These are phyloP conservation scores for Aleadryas rufinucha DNA, from an alignment of 2,113 vertebrate species.

Conservation along the genomic window DNA sequence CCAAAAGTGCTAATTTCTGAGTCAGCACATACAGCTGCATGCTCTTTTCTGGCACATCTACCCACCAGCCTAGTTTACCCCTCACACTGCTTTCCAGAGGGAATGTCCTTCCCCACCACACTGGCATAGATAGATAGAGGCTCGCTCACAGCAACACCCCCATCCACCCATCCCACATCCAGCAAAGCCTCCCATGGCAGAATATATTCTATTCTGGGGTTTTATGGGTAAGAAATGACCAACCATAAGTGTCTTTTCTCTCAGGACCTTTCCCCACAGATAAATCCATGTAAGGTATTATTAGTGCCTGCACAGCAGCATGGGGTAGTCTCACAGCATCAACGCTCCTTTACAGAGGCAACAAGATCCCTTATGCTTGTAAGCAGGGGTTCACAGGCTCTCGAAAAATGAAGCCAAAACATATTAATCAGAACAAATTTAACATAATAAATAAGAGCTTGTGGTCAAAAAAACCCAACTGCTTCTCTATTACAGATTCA, in stretches of 20 bases:
- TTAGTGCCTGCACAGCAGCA: neutral
- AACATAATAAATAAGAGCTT: neutral
- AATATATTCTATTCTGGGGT: neutral
- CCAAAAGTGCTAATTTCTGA: neutral
- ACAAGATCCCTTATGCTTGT: neutral
- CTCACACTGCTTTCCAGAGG: neutral
- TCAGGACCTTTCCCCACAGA: neutral
- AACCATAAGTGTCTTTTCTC: neutral
- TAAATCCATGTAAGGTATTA: neutral
- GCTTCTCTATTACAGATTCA: neutral
- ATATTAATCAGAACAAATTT: neutral
- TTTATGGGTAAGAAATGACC: neutral
- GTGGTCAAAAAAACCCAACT: neutral
- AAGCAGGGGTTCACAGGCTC: neutral
- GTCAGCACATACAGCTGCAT: rapidly evolving
- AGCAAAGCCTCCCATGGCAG: neutral
- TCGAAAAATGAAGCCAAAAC: neutral
- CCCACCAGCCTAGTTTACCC: neutral
- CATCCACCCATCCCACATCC: neutral
- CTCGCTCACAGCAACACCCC: neutral
- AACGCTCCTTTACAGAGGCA: neutral
- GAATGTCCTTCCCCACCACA: neutral
- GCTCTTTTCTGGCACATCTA: neutral
- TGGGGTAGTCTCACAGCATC: neutral
- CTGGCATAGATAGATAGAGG: neutral